Conservation (phyloP, 2,113 vertebrate genomes). For the Perccottus glenii region DNA sequence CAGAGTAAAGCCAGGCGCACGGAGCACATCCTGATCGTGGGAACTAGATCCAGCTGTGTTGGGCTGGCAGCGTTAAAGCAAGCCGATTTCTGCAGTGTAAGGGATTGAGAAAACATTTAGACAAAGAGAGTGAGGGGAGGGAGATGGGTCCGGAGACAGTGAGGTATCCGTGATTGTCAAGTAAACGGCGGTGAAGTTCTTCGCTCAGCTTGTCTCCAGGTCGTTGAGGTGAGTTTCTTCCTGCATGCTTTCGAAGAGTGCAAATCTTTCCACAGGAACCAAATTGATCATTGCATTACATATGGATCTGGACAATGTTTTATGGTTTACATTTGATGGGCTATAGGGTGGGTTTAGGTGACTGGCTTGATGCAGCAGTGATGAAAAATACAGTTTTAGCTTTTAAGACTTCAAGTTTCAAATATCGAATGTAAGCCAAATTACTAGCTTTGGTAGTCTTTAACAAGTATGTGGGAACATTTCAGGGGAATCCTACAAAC, state of each 20-base stretch:
- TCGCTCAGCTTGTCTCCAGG: conserved; percentile 61
- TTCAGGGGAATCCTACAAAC: conserved; percentile 10
- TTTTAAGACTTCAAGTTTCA: conserved; percentile 20
- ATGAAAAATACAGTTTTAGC: neutral
- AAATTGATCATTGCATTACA: conserved; percentile 1
- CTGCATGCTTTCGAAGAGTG: conserved; percentile 24
- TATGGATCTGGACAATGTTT: neutral
- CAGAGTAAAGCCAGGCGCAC: conserved; percentile 62
- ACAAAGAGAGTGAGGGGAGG: conserved; percentile 50
- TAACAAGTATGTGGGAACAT: neutral
- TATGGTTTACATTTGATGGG: conserved; percentile 16
- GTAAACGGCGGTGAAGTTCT: conserved; percentile 73
- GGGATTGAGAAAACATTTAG: conserved; percentile 34
- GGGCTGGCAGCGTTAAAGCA: conserved; percentile 34
- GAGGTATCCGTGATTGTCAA: conserved; percentile 68
- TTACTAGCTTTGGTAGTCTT: neutral
- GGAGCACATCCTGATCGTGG: conserved; percentile 55
- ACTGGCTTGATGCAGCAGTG: neutral
- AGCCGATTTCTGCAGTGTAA: conserved; percentile 52
- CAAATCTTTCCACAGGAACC: conserved; percentile 13
- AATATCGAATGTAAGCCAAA: neutral
- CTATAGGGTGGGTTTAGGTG: conserved; percentile 1
- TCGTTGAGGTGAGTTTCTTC: conserved; percentile 71
- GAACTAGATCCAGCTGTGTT: conserved; percentile 33
- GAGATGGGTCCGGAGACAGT: conserved; percentile 70